Base-by-base conservation (phyloP, 2,888 invertebrate species). In the Emmelina monodactyla region DNA sequence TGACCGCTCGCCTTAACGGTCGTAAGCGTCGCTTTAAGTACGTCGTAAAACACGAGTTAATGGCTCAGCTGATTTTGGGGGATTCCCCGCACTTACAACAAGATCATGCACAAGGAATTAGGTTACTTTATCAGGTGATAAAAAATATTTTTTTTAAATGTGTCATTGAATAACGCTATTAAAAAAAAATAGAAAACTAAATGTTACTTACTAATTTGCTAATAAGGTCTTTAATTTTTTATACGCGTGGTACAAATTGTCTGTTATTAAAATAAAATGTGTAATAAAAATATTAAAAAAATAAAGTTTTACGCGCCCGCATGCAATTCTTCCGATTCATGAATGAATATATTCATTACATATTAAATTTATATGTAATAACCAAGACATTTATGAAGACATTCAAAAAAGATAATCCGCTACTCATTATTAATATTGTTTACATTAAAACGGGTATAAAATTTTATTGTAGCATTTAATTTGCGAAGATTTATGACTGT, bases 21-120 rank as follows among this genome's bases (percentile, higher is more conserved):
- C 50, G 58, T 63, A 54, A 65, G 62, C 62, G 56, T 58, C 25
- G 4, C n/a, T 19, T 25, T 25, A 25, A 25, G 25, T 25, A 25
- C 58, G 55, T 66, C 70, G 64, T 75, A 75, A 78, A 76, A 55
- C 58, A 54, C 54, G 57, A 60, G 67, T 72, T 73, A 75, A 75
- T 67, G 62, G 64, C 54, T 53, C 52, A 52, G 51, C 56, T 54
- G 58, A 57, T 53, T 46, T 49, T 52, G 59, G 62, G 68, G 65
- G 71, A 62, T 50, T 63, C 63, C 61, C 60, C 55, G 35, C 47
- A 42, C 42, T 47, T n/a, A n/a, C n/a, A n/a, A n/a, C n/a, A n/a
- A n/a, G n/a, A n/a, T n/a, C n/a, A n/a, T n/a, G n/a, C n/a, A n/a
- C n/a, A n/a, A n/a, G n/a, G n/a, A n/a, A n/a, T n/a, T n/a, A n/a